These are phyloP conservation scores for Crepidodera aurea DNA, from an alignment of 2,888 invertebrate genomes.

Conservation along the genomic window DNA sequence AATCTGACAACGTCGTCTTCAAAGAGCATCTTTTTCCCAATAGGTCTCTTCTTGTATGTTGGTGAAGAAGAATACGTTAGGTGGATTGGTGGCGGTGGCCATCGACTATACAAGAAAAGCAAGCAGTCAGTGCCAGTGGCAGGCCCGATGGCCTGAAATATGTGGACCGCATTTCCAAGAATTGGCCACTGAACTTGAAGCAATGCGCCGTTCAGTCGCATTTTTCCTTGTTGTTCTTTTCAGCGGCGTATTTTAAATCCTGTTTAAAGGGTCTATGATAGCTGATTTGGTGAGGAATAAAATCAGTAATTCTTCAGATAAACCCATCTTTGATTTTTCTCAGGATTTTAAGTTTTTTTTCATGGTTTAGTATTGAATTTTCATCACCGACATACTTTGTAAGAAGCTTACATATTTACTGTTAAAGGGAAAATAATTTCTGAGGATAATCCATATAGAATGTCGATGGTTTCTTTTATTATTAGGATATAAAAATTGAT, in stretches of 20 bases:
- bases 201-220: slow-evolving; percentile 20
- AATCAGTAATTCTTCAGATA: too few relatives aligned
- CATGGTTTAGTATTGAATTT: too few relatives aligned
- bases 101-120: neutral
- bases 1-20: neutral
- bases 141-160: slow-evolving; percentile 31
- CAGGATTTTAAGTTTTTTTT: too few relatives aligned
- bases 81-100: slow-evolving; percentile 11
- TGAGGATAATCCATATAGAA: too few relatives aligned
- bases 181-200: slow-evolving; percentile 36
- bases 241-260: slow-evolving; percentile 3
- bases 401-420: too few relatives aligned
- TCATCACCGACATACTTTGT: too few relatives aligned
- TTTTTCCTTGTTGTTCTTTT: slow-evolving; percentile 11
- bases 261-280: too few relatives aligned
- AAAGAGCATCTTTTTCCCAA: neutral
- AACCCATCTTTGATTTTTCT: too few relatives aligned
- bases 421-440: too few relatives aligned
- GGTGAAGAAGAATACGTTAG: neutral
- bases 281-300: too few relatives aligned
- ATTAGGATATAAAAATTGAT: too few relatives aligned
- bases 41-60: neutral
- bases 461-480: too few relatives aligned
- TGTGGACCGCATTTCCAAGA: slow-evolving; percentile 47
- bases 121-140: neutral